phyloP scores from a whole-genome alignment of 2,113 vertebrate species.

The Desmodus rotundus region DNA sequence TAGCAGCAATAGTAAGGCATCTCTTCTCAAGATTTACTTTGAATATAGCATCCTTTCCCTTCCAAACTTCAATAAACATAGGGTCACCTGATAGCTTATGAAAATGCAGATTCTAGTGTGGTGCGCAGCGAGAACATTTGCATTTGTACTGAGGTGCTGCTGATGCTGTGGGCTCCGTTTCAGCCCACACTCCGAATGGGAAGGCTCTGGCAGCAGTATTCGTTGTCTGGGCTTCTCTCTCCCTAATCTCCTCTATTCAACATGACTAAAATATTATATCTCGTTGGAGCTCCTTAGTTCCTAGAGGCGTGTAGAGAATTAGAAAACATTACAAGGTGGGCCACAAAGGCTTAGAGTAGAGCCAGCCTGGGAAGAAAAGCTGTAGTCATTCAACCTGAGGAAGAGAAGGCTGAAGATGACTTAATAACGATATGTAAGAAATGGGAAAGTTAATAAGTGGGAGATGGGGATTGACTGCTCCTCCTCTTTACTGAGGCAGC shows the following conservation, averaged over 20 bases:
- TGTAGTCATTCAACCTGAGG: conserved; percentile 3
- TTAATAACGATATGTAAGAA: not conserved
- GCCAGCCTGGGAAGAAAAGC: conserved; percentile 3
- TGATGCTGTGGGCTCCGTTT: not conserved
- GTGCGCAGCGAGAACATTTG: not conserved
- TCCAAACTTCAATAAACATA: not conserved
- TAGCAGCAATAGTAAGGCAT: not conserved
- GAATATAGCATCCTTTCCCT: not conserved
- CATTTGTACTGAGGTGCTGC: not conserved
- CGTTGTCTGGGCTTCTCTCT: not conserved
- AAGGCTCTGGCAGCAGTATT: not conserved
- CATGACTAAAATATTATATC: not conserved
- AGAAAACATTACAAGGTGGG: not conserved
- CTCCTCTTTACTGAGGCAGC: not conserved
- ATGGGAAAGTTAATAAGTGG: not conserved
- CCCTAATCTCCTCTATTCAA: not conserved
- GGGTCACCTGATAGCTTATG: not conserved
- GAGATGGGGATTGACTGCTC: not conserved
- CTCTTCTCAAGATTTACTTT: not conserved
- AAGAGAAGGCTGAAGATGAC: not conserved
- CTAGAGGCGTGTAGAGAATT: conserved; percentile 39
- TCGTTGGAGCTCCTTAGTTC: not conserved
- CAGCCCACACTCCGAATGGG: not conserved
- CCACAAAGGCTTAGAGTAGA: conserved; percentile 23
- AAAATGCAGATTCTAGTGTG: not conserved